phyloP scores from a whole-genome alignment of 2,797 vertebrate genomes.

The Neostethus bicornis region DNA sequence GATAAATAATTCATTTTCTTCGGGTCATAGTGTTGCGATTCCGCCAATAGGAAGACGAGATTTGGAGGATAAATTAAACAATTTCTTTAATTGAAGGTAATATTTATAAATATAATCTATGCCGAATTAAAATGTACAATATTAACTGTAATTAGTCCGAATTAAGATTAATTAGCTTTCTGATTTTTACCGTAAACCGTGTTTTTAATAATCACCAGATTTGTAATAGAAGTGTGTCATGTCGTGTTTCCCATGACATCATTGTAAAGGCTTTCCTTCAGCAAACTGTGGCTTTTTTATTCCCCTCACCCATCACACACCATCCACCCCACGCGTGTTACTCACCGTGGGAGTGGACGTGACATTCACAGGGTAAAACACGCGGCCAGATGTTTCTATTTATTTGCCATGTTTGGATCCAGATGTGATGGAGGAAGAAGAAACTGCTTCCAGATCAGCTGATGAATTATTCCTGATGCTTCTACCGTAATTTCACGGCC shows the following conservation, averaged over 20 bases:
- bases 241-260: constrained; percentile 59
- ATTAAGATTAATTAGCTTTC: no score
- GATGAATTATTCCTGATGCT: constrained; percentile 70
- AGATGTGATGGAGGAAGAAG: constrained; percentile 30
- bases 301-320: constrained; percentile 30
- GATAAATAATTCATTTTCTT: neutral
- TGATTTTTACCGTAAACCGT: no score
- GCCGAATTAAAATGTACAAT: constrained; percentile 11
- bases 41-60: neutral
- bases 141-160: no score
- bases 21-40: neutral
- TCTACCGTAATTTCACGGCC: no score
- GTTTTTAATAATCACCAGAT: constrained; percentile 19
- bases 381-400: neutral
- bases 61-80: neutral
- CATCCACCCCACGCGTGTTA: constrained; percentile 6
- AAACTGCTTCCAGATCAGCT: constrained; percentile 43
- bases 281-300: constrained; percentile 49
- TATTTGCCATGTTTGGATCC: constrained; percentile 21
- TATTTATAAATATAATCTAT: neutral
- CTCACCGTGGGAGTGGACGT: constrained; percentile 23
- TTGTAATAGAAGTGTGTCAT: constrained; percentile 37
- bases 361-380: constrained; percentile 18
- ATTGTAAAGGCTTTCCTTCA: constrained; percentile 60
- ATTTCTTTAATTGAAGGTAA: neutral